Evolutionary conservation across 2,113 vertebrate species (phyloP).

Genomic region (Ammodytes dubius): DNA sequence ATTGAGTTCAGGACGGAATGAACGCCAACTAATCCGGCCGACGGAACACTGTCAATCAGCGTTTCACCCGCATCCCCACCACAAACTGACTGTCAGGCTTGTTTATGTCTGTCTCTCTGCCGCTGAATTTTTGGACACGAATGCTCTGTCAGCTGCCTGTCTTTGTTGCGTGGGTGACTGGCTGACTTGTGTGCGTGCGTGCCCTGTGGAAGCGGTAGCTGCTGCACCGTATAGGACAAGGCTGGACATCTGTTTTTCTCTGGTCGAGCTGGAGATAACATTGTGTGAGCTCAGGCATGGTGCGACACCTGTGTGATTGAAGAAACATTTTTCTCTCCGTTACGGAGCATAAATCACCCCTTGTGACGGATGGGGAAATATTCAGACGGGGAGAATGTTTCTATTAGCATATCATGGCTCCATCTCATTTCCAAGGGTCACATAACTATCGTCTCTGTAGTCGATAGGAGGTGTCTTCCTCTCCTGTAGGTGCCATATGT

Average conservation of each 20-base stretch:
- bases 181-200: conserved; percentile 52
- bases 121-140: conserved; percentile 71
- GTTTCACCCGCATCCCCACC: conserved; percentile 68
- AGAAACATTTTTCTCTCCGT: conserved; percentile 50
- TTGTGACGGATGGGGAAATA: conserved; percentile 25
- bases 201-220: conserved; percentile 48
- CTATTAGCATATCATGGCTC: conserved; percentile 62
- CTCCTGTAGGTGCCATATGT: conserved; percentile 43
- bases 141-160: conserved; percentile 77
- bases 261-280: conserved; percentile 57
- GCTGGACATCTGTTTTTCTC: conserved; percentile 73
- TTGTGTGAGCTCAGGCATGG: conserved; percentile 60
- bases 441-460: conserved; percentile 51
- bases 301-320: conserved; percentile 69
- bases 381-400: conserved; percentile 37
- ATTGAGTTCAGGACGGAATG: conserved; percentile 88
- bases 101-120: conserved; percentile 76
- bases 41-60: conserved; percentile 86
- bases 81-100: conserved; percentile 80
- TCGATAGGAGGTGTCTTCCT: conserved; percentile 42
- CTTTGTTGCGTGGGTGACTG: conserved; percentile 72
- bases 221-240: conserved; percentile 35
- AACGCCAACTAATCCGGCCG: conserved; percentile 85
- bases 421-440: conserved; percentile 71
- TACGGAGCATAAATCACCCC: conserved; percentile 54